Evolutionary conservation across 2,888 invertebrate genomes (phyloP).

Genomic region (Ischnus inquisitorius): DNA sequence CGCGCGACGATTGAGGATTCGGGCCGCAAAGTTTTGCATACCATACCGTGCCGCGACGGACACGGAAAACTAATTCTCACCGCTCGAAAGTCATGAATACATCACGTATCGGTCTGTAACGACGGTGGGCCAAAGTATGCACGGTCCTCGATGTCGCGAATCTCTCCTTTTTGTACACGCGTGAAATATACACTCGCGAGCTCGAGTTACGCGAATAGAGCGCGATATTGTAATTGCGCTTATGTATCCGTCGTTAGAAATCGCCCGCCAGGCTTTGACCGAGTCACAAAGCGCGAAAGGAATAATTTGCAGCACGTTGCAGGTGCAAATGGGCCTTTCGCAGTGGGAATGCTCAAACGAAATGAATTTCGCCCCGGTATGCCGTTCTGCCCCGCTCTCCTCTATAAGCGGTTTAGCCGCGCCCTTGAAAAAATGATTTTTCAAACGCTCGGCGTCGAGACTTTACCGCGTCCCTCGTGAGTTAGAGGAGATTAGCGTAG

Average conservation of each 20-base stretch:
- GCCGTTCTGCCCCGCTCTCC: no score
- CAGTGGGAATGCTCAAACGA: constrained; percentile 40
- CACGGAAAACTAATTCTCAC: constrained; percentile 83
- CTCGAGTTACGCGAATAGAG: constrained; percentile 37
- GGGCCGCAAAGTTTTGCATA: constrained; percentile 82
- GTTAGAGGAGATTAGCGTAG: not conserved
- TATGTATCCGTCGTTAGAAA: constrained; percentile 55
- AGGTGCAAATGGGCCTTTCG: constrained; percentile 37
- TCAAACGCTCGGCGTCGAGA: no score
- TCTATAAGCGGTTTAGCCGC: no score
- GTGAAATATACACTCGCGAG: constrained; percentile 21
- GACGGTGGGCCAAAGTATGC: constrained; percentile 17
- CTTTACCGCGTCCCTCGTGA: no score
- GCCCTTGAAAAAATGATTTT: no score
- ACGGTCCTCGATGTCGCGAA: constrained; percentile 45
- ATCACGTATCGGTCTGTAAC: constrained; percentile 63
- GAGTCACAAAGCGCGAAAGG: constrained; percentile 44
- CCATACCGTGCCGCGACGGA: constrained; percentile 80
- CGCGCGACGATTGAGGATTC: constrained; percentile 72
- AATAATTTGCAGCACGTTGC: constrained; percentile 40
- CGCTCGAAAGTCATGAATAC: constrained; percentile 72
- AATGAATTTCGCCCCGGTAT: constrained; percentile 18
- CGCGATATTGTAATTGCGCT: constrained; percentile 40
- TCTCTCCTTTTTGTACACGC: constrained; percentile 38
- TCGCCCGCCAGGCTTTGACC: constrained; percentile 40